phyloP scores from a whole-genome alignment of 1,140 invertebrate species.

The Ooceraea biroi region DNA sequence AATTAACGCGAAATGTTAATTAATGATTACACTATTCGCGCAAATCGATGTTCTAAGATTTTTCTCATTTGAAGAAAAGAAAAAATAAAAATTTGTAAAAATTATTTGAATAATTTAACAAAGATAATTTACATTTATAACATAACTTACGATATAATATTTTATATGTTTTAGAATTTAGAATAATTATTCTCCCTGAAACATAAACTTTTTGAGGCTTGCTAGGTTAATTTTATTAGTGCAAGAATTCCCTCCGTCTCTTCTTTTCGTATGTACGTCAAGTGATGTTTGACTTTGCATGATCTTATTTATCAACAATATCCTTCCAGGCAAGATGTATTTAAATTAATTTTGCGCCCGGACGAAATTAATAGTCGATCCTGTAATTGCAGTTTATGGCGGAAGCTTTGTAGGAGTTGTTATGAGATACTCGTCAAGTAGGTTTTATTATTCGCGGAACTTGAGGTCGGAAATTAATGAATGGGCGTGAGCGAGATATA shows the following conservation, averaged over 20 bases:
- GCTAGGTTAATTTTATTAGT: not conserved
- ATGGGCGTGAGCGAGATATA: not conserved
- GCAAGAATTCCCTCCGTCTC: not conserved
- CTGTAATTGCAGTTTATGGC: conserved; percentile 44
- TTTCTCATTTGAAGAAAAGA: too few relatives aligned
- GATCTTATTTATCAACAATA: not conserved
- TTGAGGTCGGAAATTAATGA: conserved; percentile 34
- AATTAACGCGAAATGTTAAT: not conserved
- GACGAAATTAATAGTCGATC: conserved; percentile 48
- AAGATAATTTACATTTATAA: too few relatives aligned
- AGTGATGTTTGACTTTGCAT: conserved; percentile 10
- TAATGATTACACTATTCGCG: too few relatives aligned
- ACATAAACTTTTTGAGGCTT: not conserved
- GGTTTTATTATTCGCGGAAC: conserved; percentile 39
- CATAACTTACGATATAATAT: too few relatives aligned
- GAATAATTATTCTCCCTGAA: not conserved
- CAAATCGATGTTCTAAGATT: too few relatives aligned
- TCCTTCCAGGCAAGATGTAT: not conserved
- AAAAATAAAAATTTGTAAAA: too few relatives aligned
- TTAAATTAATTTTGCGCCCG: conserved; percentile 24
- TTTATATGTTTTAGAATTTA: too few relatives aligned
- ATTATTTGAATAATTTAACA: too few relatives aligned
- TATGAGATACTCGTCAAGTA: conserved; percentile 9
- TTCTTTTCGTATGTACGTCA: not conserved
- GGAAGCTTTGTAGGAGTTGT: not conserved